Conservation (phyloP, 2,888 invertebrate species). For the Cheilosia impressa region DNA sequence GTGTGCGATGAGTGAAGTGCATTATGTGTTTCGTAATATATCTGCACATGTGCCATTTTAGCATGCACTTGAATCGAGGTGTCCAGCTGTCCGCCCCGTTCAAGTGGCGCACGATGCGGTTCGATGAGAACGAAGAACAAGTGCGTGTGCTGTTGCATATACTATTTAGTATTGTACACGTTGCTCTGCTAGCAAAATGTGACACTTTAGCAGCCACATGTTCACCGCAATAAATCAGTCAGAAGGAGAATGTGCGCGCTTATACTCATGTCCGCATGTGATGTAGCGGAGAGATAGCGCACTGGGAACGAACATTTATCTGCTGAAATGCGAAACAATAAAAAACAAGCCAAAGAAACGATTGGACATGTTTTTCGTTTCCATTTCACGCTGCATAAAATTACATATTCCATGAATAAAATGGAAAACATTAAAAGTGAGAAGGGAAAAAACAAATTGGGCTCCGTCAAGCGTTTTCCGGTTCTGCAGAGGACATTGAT, state of each 20-base stretch:
- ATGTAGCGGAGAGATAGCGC: background rate
- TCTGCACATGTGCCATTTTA: slow-evolving; percentile 29
- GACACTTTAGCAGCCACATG: slow-evolving; percentile 74
- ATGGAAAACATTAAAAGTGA: slow-evolving; percentile 21
- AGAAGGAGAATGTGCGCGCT: slow-evolving; percentile 48
- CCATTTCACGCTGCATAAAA: slow-evolving; percentile 73
- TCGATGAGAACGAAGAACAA: slow-evolving; percentile 29
- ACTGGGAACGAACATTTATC: slow-evolving; percentile 49
- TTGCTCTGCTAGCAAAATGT: slow-evolving; percentile 59
- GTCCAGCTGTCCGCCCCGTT: slow-evolving; percentile 69
- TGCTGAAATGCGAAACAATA: slow-evolving; percentile 61
- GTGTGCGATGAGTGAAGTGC: slow-evolving; percentile 8
- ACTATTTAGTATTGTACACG: slow-evolving; percentile 23
- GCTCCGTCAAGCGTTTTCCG: slow-evolving; percentile 60
- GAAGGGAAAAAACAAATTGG: slow-evolving; percentile 47
- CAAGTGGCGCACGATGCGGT: slow-evolving; percentile 64
- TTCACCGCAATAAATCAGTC: slow-evolving; percentile 73
- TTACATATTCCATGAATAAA: slow-evolving; percentile 61
- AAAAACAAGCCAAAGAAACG: slow-evolving; percentile 50
- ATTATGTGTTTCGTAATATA: background rate
- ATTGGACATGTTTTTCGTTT: slow-evolving; percentile 61
- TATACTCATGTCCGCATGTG: background rate
- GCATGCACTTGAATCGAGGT: slow-evolving; percentile 55
- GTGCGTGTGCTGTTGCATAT: slow-evolving; percentile 17
- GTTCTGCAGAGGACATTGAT: slow-evolving; percentile 23